Conservation (phyloP, 2,797 vertebrate species). For the Podargus strigoides region DNA sequence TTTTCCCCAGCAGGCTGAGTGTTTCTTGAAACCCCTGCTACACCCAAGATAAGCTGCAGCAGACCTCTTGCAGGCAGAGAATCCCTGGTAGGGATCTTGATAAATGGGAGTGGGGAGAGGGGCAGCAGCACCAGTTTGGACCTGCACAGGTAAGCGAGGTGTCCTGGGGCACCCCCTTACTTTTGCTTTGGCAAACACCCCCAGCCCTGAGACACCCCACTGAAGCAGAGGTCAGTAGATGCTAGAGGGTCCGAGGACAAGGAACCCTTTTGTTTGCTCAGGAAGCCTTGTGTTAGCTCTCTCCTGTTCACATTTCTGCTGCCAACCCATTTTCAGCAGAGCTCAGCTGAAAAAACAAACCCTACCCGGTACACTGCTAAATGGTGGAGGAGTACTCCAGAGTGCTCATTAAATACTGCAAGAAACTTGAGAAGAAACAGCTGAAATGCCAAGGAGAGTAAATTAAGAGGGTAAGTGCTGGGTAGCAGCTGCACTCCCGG, state of each 20-base stretch:
- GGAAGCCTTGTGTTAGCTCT: background rate
- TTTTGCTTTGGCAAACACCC: background rate
- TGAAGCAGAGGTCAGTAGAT: background rate
- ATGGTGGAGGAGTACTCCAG: background rate
- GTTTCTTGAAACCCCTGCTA: background rate
- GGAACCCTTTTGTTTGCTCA: no score
- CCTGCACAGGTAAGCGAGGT: background rate
- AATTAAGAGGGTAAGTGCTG: background rate
- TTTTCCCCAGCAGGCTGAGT: background rate
- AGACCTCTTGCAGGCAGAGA: background rate
- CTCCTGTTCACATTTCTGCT: background rate
- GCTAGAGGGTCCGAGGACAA: background rate
- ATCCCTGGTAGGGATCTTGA: background rate
- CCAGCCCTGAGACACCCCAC: background rate
- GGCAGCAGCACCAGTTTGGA: background rate
- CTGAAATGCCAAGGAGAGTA: background rate
- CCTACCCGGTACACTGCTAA: rapidly evolving
- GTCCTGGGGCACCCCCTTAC: background rate
- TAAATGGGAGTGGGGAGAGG: background rate
- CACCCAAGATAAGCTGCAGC: background rate
- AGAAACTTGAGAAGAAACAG: background rate
- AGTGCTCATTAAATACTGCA: background rate
- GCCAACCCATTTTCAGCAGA: background rate
- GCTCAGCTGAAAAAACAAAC: background rate
- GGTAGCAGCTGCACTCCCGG: background rate